Evolutionary conservation across 1,140 invertebrate genomes (phyloP), one percentile per base, ranked within the genome.

Genomic region (Leptopilina boulardi): DNA sequence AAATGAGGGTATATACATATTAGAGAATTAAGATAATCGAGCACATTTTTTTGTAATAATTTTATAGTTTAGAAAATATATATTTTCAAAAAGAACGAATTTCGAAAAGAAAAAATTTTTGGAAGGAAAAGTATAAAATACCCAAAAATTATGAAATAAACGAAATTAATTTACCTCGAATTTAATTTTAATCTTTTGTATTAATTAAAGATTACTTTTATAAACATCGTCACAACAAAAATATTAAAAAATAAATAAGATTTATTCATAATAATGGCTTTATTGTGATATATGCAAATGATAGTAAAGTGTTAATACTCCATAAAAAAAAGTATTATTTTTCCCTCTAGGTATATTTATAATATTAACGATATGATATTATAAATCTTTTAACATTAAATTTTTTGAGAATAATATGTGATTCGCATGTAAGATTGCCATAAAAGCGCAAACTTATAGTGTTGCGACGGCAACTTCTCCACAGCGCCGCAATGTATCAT

Each of bases 361-460:
- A 30, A 30, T 30, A 30, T 30, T 38, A 38, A 51, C 13, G 15
- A 51, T 51, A 8, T 6, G 47, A 51, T 38, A 9, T 9, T 1
- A n/a, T 66, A 30, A 30, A 13, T 30, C 26, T 30, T 66, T 30
- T 30, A 26, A 66, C 23, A 66, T 66, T 66, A 66, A 38, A 66
- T 15, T 66, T 66, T 66, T 0, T 26, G 2, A 66, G 23, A 66
- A 30, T 66, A 66, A 66, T 66, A n/a, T 30, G 59, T 66, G 59
- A 66, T 66, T 66, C 59, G 59, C 59, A 66, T 66, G 59, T 34
- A 15, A 66, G 59, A 66, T 66, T 66, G 59, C 59, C 59, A 30
- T 66, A 66, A 66, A 66, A 66, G 59, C 59, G 59, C 23, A 66
- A 66, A 66, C 59, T 66, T 66, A 51, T 51, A 30, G 59, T 66